These are phyloP conservation scores for Mimachlamys varia DNA, from an alignment of 2,888 invertebrate species.

Conservation along the genomic window DNA sequence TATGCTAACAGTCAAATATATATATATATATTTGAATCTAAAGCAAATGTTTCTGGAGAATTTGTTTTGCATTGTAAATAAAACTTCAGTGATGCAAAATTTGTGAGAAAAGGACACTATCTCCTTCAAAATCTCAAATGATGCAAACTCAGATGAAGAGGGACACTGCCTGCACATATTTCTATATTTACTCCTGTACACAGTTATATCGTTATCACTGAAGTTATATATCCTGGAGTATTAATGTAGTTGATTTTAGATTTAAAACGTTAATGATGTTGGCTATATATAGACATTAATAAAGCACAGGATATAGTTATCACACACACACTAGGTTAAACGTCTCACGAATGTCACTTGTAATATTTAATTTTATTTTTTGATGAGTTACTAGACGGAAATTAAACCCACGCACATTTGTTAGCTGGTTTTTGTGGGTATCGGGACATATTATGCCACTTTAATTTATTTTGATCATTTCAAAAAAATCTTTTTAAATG, in stretches of 20 bases:
- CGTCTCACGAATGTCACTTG: neutral
- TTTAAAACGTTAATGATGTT: neutral
- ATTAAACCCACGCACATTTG: neutral
- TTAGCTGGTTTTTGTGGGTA: too few species aligned
- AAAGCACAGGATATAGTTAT: neutral
- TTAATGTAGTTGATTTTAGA: neutral
- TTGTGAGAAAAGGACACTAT: too few species aligned
- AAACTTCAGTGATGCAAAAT: too few species aligned
- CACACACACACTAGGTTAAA: neutral
- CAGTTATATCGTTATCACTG: neutral
- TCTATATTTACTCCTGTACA: conserved; percentile 19
- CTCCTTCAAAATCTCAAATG: too few species aligned
- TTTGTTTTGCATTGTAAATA: too few species aligned
- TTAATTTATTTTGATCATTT: neutral
- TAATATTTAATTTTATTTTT: neutral
- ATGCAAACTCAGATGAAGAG: neutral
- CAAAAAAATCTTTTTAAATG: neutral
- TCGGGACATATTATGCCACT: neutral
- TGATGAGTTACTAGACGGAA: neutral
- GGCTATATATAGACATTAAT: neutral
- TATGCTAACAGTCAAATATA: too few species aligned
- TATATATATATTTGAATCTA: too few species aligned
- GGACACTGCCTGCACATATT: neutral
- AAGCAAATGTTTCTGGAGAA: too few species aligned
- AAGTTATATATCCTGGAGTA: neutral